Base-by-base conservation (phyloP, 1,140 invertebrate genomes). In the Neodiprion pinetum region DNA sequence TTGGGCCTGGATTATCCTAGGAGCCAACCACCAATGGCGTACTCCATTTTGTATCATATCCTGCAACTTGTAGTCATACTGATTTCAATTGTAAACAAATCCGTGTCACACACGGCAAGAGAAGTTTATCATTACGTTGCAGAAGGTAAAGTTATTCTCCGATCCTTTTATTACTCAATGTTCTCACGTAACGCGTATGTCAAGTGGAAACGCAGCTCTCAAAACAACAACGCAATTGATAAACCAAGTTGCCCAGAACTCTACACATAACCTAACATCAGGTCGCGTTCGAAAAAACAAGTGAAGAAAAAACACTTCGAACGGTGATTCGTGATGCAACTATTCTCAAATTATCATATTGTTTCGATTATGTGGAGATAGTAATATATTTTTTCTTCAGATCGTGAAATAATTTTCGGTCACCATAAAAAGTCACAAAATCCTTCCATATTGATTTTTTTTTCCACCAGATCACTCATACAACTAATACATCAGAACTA, bases 21-120 rank as follows among this genome's bases (percentile, higher is more conserved):
- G 53, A 61, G 53, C 53, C 53, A 61, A 61, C n/a, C 53, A 61
- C 53, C 72, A 73, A 73, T 73, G 72, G 72, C 72, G 12, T 48
- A 23, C 65, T 66, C 72, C 72, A 61, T 73, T 66, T 73, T 73
- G 23, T 65, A 65, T 11, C 40, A 66, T 73, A 66, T 65, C 40
- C n/a, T 48, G 8, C 50, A 28, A 21, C 72, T 73, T 21, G 47
- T 73, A 12, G 14, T 73, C 48, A 66, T 73, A 65, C 72, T 67
- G 7, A 66, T n/a, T 14, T 73, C 28, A 40, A 5, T 66, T 47
- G 72, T 73, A 40, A 67, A 67, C 65, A 73, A 73, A 67, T 66
- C 50, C 28, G 40, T 28, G 23, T 73, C 50, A 17, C 72, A 73
- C 72, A 66, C n/a, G 17, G 49, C 53, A 28, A 40, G 28, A 12